Conservation (phyloP, 2,797 vertebrate genomes). For the Chrosomus eos region DNA sequence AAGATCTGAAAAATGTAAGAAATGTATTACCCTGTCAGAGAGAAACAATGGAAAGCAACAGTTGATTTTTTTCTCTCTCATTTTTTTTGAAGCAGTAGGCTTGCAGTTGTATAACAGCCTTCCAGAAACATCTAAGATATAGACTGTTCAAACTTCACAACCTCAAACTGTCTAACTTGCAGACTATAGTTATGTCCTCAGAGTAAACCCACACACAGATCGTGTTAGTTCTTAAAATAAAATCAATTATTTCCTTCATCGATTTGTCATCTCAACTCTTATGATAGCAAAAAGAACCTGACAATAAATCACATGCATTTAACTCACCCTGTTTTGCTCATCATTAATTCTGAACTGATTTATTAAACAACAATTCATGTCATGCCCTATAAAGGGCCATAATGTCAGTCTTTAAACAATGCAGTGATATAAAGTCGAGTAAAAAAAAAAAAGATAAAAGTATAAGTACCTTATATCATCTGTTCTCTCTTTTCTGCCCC, state of each 20-base stretch:
- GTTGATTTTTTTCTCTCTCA: neutral
- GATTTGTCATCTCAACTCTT: neutral
- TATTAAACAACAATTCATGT: constrained; percentile 12
- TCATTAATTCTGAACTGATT: constrained; percentile 3
- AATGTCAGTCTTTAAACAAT: constrained; percentile 10
- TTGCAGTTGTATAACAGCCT: constrained; percentile 16
- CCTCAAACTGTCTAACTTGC: constrained; percentile 33
- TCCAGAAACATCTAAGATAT: neutral
- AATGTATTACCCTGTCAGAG: constrained; percentile 33
- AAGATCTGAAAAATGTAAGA: neutral
- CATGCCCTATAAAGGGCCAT: neutral
- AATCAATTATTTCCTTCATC: neutral
- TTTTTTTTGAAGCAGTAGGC: neutral
- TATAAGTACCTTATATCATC: constrained; percentile 49
- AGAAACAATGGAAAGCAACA: constrained; percentile 31
- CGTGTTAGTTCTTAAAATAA: neutral
- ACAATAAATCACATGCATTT: neutral
- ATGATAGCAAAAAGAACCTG: neutral
- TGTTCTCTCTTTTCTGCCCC: constrained; percentile 33
- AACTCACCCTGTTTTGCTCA: neutral
- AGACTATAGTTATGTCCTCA: constrained; percentile 12
- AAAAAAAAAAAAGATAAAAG: neutral
- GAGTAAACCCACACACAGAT: constrained; percentile 4
- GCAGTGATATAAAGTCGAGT: neutral
- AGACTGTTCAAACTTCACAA: constrained; percentile 24